Evolutionary conservation across 2,797 vertebrate genomes (phyloP).

Genomic region (Sebastiscus tertius): DNA sequence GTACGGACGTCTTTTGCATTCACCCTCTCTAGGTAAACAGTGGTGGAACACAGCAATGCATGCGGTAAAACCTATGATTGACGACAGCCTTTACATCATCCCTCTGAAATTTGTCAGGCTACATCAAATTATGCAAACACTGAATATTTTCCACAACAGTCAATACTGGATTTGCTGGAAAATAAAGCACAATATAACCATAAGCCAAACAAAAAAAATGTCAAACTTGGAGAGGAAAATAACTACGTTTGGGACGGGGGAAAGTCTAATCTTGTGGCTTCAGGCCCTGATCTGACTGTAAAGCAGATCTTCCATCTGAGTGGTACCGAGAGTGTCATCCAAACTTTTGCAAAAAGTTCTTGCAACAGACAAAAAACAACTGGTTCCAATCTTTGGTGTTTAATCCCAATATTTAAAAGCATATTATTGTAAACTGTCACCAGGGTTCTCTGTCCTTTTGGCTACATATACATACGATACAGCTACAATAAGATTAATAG

Average conservation of each 20-base stretch:
- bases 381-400: neutral
- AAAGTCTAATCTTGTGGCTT: neutral
- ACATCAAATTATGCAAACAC: slow-evolving; percentile 29
- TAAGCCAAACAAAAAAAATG: neutral
- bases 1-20: neutral
- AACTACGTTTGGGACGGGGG: neutral
- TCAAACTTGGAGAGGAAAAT: neutral
- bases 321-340: neutral
- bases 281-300: neutral
- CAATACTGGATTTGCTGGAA: slow-evolving; percentile 2
- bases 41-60: neutral
- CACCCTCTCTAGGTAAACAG: neutral
- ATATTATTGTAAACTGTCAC: neutral
- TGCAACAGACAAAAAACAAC: neutral
- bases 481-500: neutral
- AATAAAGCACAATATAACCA: neutral
- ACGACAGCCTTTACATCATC: neutral
- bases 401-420: neutral
- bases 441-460: neutral
- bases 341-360: neutral
- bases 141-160: slow-evolving; percentile 26
- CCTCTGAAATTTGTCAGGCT: neutral
- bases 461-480: neutral
- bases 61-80: neutral
- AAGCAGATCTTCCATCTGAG: neutral